These are phyloP conservation scores for Percopsis omiscomaycus DNA, from an alignment of 2,797 vertebrate genomes.

Conservation along the genomic window DNA sequence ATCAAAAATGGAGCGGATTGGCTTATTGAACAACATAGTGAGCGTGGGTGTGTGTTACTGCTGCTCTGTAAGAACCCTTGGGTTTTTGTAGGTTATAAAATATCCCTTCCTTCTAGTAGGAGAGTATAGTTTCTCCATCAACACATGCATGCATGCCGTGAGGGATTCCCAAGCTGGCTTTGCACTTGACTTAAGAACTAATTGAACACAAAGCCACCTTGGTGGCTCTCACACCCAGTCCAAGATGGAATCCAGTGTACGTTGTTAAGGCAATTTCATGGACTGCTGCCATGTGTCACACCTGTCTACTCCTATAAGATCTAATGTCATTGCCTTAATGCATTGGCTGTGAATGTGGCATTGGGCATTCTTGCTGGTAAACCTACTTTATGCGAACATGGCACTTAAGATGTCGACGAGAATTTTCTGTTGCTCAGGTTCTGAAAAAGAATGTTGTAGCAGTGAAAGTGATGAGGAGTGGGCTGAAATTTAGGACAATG, in stretches of 20 bases:
- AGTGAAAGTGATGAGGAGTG: too few relatives aligned
- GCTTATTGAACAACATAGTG: slow-evolving; percentile 47
- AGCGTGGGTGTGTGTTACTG: slow-evolving; percentile 53
- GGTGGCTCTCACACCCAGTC: slow-evolving; percentile 41
- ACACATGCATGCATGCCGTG: not conserved
- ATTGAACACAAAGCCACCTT: slow-evolving; percentile 33
- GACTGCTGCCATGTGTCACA: slow-evolving; percentile 42
- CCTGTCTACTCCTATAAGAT: slow-evolving; percentile 38
- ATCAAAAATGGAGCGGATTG: slow-evolving; percentile 40
- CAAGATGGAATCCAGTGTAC: slow-evolving; percentile 33
- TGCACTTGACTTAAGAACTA: slow-evolving; percentile 35
- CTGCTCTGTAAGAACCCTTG: slow-evolving; percentile 24
- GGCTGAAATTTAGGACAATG: too few relatives aligned
- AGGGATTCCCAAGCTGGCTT: slow-evolving; percentile 14
- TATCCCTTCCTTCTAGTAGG: slow-evolving; percentile 4
- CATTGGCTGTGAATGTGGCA: slow-evolving; percentile 11
- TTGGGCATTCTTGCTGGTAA: not conserved
- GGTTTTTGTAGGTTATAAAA: slow-evolving; percentile 11
- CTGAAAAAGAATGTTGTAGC: too few relatives aligned
- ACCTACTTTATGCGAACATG: too few relatives aligned
- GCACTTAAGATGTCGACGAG: too few relatives aligned
- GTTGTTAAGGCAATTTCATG: slow-evolving; percentile 57
- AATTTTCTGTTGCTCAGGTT: too few relatives aligned
- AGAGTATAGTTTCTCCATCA: not conserved
- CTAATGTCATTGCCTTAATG: not conserved